These are phyloP conservation scores for Lepisosteus oculatus DNA, from an alignment of 2,113 vertebrate species.

Conservation along the genomic window DNA sequence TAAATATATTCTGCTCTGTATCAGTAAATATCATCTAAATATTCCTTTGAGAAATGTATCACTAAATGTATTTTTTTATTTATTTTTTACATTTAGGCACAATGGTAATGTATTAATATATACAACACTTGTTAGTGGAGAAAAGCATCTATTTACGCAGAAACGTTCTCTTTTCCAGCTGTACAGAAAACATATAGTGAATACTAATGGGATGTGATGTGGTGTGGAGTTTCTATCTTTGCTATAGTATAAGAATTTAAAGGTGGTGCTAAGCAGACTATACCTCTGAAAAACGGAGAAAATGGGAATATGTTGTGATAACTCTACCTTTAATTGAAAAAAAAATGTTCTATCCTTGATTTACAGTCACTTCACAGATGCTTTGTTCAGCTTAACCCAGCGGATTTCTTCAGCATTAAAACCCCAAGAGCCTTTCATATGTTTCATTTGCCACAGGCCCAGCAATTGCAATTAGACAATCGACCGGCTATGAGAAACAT, in stretches of 20 bases:
- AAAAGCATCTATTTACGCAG: slow-evolving; percentile 5
- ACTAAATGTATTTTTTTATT: too few species aligned
- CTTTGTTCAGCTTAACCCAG: not conserved
- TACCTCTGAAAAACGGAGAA: not conserved
- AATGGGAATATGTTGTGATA: not conserved
- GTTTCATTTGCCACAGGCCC: not conserved
- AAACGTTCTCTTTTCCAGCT: not conserved
- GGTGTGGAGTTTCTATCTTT: not conserved
- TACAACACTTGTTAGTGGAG: not conserved
- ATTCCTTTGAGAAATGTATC: too few species aligned
- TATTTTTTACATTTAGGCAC: too few species aligned
- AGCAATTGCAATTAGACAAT: not conserved
- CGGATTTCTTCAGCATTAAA: not conserved
- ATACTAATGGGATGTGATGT: slow-evolving; percentile 3
- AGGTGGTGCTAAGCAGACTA: not conserved
- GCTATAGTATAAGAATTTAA: slow-evolving; percentile 5
- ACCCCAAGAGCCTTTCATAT: not conserved
- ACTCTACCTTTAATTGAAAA: not conserved
- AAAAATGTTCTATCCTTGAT: not conserved
- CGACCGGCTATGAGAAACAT: not conserved
- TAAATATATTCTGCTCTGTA: too few species aligned
- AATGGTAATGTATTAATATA: not conserved
- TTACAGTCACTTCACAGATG: not conserved
- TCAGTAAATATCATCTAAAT: too few species aligned
- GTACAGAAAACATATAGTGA: not conserved